Evolutionary conservation across 2,113 vertebrate species (phyloP), one percentile per base, ranked within the genome.

Genomic region (Oryzias curvinotus): DNA sequence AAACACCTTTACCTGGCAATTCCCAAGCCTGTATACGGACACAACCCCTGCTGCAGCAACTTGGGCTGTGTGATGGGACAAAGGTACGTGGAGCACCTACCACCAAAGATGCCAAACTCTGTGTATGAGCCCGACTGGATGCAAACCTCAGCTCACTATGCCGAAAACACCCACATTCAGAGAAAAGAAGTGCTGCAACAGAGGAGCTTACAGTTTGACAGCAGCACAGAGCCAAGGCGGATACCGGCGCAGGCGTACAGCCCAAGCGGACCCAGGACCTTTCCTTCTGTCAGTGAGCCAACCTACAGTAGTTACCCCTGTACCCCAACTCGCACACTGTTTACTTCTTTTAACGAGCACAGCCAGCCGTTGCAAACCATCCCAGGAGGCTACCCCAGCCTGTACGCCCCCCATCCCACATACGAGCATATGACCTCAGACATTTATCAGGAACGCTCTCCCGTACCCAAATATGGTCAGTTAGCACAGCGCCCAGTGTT

Each of bases 1-100:
- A 80, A 53, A 57, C 77, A 88, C n/a, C 65, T 85, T 18, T 82
- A 87, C 4, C 50, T 98, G 56, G 92, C 93, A 0, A 79, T 94
- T 7, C 97, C 96, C 53, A 95, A 87, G 55, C 94, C 96, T 0
- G 57, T 98, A 52, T 99, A 98, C 3, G 80, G 91, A 61, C 91
- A 83, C 26, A 93, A 86, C 0, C 62, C 88, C 4, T 94, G 92
- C 75, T 94, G 91, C 17, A 4, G 82, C 43, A 87, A 94, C 5
- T 43, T 82, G 54, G 83, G 87, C 43, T 93, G 88, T 64, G 47
- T 83, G 28, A 73, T 90, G 26, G 81, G 89, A 28, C 68, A 78
- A 8, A 68, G 86, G 16, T 91, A 91, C 4, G 55, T 91, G 64
- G 91, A 91, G 0, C 49, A 79, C 0, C 82, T 54, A 16, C 63